A percentile compares a stretch with the other conserved stretches of the same genome.
These are phyloP conservation scores for Microtus pennsylvanicus DNA, from an alignment of 2,113 vertebrate genomes.

Conservation along the genomic window DNA sequence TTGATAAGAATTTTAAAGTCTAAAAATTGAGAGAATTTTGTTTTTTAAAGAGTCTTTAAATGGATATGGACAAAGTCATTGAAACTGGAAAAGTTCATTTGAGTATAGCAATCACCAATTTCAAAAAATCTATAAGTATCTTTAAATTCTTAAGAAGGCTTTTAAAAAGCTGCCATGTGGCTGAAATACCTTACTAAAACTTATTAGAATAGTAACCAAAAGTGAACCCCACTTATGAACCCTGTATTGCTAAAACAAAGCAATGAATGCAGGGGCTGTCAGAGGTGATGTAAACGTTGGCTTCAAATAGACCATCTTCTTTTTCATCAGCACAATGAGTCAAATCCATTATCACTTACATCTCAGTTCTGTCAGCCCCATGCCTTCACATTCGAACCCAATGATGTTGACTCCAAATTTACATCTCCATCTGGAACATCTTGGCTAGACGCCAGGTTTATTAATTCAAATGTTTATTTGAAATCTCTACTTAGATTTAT, in stretches of 20 bases:
- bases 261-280: neutral
- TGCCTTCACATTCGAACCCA: neutral
- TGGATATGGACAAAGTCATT: neutral
- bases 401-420: neutral
- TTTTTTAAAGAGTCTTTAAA: neutral
- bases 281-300: neutral
- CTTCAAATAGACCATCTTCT: neutral
- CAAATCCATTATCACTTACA: conserved; percentile 1
- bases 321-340: neutral
- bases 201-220: neutral
- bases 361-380: neutral
- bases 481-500: conserved; percentile 16
- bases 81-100: neutral
- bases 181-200: neutral
- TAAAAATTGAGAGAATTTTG: neutral
- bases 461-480: conserved; percentile 28
- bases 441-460: conserved; percentile 24
- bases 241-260: neutral
- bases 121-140: neutral
- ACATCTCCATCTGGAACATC: neutral
- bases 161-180: neutral
- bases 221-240: neutral
- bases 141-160: neutral
- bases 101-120: neutral
- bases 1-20: neutral